A percentile compares a stretch with the other conserved stretches of the same genome.
Conservation (phyloP, 1,140 invertebrate genomes). For the Brachionus rubens region DNA sequence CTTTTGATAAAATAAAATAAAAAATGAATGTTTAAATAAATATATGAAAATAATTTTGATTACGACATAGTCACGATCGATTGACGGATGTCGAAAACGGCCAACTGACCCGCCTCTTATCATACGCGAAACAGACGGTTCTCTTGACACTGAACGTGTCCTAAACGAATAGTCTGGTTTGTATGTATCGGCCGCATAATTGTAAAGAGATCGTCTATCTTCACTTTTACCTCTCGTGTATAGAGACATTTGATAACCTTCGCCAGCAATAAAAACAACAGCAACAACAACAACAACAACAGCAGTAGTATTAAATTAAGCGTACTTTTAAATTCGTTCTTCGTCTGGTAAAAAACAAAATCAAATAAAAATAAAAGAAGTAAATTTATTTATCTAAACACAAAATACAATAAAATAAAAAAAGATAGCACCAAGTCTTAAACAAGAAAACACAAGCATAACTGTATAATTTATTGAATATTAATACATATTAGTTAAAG, state of each 20-base stretch:
- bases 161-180: not conserved
- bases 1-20: not conserved
- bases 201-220: slow-evolving; percentile 5
- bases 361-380: too few relatives aligned
- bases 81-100: not conserved
- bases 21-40: not conserved
- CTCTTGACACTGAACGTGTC: slow-evolving; percentile 13
- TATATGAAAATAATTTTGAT: not conserved
- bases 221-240: slow-evolving; percentile 25
- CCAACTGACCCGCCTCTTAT: not conserved
- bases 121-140: not conserved
- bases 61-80: slow-evolving; percentile 19
- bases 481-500: too few relatives aligned
- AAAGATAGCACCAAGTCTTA: too few relatives aligned
- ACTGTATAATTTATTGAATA: too few relatives aligned
- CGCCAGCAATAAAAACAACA: not conserved
- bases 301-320: too few relatives aligned
- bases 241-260: slow-evolving; percentile 13
- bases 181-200: slow-evolving; percentile 16
- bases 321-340: too few relatives aligned
- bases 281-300: too few relatives aligned
- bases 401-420: too few relatives aligned
- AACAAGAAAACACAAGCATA: too few relatives aligned
- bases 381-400: too few relatives aligned
- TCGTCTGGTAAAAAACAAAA: too few relatives aligned